These are phyloP conservation scores for Ispidina lecontei DNA, from an alignment of 2,797 vertebrate species.

Conservation along the genomic window DNA sequence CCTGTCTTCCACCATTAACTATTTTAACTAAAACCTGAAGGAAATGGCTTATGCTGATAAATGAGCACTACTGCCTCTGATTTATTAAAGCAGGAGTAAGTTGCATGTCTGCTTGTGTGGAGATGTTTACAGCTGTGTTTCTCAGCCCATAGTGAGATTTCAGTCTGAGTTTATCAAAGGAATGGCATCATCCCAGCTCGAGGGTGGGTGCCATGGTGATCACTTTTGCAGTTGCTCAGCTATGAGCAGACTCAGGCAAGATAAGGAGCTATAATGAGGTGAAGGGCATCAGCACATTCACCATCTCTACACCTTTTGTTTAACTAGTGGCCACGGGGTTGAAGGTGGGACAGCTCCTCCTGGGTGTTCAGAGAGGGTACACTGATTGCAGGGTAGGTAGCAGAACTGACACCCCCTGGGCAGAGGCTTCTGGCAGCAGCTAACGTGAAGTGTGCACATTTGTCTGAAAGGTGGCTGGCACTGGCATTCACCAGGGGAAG, in stretches of 20 bases:
- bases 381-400: not conserved
- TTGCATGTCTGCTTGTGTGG: not conserved
- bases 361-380: not conserved
- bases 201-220: not conserved
- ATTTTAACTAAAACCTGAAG: not conserved
- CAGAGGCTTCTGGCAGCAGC: not conserved
- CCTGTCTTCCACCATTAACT: not conserved
- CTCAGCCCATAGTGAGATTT: not conserved
- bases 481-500: not conserved
- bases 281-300: not conserved
- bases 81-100: not conserved
- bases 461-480: not conserved
- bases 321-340: no score
- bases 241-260: not conserved
- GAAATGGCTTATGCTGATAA: not conserved
- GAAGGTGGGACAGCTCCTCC: not conserved
- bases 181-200: not conserved
- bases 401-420: no score
- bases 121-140: not conserved
- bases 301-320: not conserved
- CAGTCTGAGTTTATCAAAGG: fast-evolving
- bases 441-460: fast-evolving
- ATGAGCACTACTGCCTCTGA: not conserved
- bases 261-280: not conserved
- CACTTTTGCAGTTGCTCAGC: not conserved